Conservation (phyloP, 2,113 vertebrate genomes). For the Cyanistes caeruleus region DNA sequence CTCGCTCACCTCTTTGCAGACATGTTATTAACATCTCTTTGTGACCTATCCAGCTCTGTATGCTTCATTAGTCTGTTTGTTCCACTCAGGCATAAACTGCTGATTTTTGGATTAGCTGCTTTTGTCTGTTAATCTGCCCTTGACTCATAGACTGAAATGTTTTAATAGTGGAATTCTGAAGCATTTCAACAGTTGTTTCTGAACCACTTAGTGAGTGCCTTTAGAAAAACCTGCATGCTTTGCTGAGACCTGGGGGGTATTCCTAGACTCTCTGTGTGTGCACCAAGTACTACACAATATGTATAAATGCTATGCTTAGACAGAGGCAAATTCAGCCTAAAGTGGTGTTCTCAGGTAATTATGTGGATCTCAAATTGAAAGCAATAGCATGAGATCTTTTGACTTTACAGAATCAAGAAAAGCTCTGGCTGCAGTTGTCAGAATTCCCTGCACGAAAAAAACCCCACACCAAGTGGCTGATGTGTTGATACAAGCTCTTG, state of each 20-base stretch:
- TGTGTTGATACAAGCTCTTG: background rate
- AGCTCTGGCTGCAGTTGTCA: background rate
- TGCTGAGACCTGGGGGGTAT: background rate
- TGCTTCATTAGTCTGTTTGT: background rate
- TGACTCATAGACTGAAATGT: background rate
- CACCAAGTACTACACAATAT: background rate
- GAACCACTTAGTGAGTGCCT: background rate
- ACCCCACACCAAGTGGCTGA: fast-evolving
- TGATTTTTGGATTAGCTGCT: constrained; percentile 42
- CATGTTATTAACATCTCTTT: background rate
- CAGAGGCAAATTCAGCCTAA: background rate
- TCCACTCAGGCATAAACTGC: background rate
- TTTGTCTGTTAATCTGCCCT: constrained; percentile 29
- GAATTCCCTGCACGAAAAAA: background rate
- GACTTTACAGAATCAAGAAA: background rate
- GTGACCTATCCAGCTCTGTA: background rate
- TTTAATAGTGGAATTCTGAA: background rate
- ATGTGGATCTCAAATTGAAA: background rate
- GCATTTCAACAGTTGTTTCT: background rate
- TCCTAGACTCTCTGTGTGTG: background rate
- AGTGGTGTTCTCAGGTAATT: background rate
- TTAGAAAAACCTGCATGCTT: background rate
- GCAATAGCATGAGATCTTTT: background rate
- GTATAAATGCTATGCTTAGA: background rate
- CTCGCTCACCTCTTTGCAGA: background rate